Evolutionary conservation across 2,888 invertebrate genomes (phyloP).

Genomic region (Epinotia bilunana): DNA sequence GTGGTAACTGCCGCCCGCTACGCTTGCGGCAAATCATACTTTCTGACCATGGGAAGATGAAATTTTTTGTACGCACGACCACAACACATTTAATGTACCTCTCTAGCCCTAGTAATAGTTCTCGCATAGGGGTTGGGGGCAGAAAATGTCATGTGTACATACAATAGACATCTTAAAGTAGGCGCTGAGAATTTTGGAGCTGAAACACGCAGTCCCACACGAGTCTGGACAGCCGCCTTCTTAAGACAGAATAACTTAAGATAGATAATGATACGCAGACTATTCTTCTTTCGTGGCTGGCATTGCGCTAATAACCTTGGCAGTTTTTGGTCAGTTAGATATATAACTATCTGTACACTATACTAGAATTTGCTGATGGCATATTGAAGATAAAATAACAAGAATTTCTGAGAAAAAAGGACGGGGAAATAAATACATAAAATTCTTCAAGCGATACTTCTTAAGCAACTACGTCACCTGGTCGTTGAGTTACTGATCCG

Average conservation of each 20-base stretch:
- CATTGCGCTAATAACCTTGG: constrained; percentile 15
- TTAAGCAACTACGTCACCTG: neutral
- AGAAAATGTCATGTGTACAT: neutral
- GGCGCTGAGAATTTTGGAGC: neutral
- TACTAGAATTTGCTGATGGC: too few relatives aligned
- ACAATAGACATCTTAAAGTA: neutral
- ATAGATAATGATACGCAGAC: neutral
- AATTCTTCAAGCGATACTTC: neutral
- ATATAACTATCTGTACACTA: too few relatives aligned
- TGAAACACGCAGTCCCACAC: neutral
- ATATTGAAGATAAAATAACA: neutral
- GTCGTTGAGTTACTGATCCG: constrained; percentile 14
- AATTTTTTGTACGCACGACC: neutral
- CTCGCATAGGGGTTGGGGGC: neutral
- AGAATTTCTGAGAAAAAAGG: neutral
- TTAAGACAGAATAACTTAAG: neutral
- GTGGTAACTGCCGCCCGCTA: neutral
- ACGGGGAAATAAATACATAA: neutral
- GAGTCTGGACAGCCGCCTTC: neutral
- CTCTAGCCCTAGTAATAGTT: too few relatives aligned
- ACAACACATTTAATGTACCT: neutral
- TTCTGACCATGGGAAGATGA: neutral
- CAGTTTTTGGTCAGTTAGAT: neutral
- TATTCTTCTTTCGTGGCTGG: constrained; percentile 3
- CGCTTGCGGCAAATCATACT: neutral